phyloP scores from a whole-genome alignment of 1,140 invertebrate species.

The Oryctes rhinoceros region DNA sequence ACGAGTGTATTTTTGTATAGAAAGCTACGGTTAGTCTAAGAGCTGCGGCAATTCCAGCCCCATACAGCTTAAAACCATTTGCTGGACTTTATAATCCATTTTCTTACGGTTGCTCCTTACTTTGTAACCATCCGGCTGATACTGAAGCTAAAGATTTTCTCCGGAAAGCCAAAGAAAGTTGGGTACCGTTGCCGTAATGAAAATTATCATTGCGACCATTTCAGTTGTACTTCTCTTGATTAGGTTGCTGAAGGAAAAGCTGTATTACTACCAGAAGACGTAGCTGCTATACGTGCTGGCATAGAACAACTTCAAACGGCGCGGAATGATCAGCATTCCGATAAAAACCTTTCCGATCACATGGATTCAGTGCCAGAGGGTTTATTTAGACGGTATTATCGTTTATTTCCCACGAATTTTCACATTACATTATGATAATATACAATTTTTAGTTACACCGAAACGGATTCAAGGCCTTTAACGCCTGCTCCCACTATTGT shows the following conservation, averaged over 20 bases:
- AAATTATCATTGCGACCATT: not conserved
- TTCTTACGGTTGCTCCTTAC: conserved; percentile 77
- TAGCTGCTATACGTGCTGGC: conserved; percentile 63
- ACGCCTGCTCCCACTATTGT: conserved; percentile 77
- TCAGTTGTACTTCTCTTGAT: not conserved
- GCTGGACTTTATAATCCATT: conserved; percentile 82
- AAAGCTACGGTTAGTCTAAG: conserved; percentile 47
- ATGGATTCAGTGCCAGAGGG: conserved; percentile 65
- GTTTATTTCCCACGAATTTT: conserved; percentile 52
- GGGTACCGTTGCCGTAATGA: conserved; percentile 63
- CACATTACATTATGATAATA: not conserved
- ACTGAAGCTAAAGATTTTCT: conserved; percentile 76
- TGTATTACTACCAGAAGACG: conserved; percentile 63
- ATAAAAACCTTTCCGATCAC: conserved; percentile 33
- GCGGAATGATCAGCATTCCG: not conserved
- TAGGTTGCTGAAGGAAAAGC: conserved; percentile 64
- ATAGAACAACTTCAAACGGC: conserved; percentile 54
- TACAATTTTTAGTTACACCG: conserved; percentile 72
- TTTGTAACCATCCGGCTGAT: conserved; percentile 84
- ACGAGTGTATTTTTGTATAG: conserved; percentile 43
- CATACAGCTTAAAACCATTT: conserved; percentile 76
- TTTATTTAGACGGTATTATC: conserved; percentile 60
- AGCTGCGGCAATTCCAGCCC: conserved; percentile 64
- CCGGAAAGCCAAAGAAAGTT: conserved; percentile 73
- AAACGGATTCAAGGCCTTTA: conserved; percentile 79